These are phyloP conservation scores for Liparis tanakae DNA, from an alignment of 2,797 vertebrate species.

Conservation along the genomic window DNA sequence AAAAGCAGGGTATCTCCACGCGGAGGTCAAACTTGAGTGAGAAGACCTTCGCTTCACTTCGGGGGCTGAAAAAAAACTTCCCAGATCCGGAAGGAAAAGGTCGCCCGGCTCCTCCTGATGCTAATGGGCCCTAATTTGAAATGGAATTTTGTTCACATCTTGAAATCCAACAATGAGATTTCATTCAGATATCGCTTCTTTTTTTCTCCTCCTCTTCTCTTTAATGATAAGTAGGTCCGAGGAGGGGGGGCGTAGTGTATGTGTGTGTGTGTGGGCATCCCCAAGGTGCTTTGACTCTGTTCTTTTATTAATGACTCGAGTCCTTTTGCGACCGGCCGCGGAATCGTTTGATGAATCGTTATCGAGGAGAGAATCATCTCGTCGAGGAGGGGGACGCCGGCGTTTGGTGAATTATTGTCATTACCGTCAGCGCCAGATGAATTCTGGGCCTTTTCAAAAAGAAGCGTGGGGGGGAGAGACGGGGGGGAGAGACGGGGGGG, in stretches of 20 bases:
- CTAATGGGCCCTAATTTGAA: constrained; percentile 81
- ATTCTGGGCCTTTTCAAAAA: constrained; percentile 66
- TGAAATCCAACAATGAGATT: constrained; percentile 75
- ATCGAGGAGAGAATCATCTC: constrained; percentile 74
- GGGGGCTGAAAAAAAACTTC: constrained; percentile 54
- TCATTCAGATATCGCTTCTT: constrained; percentile 71
- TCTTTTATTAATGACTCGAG: constrained; percentile 85
- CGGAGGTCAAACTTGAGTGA: constrained; percentile 41
- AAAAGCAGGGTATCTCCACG: neutral
- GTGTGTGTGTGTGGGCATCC: constrained; percentile 47
- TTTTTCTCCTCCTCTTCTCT: constrained; percentile 52
- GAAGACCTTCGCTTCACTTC: constrained; percentile 38
- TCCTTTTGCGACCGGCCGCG: constrained; percentile 76
- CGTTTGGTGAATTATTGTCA: constrained; percentile 72
- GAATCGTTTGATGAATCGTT: constrained; percentile 79
- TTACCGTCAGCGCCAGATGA: constrained; percentile 75
- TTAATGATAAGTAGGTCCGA: constrained; percentile 80
- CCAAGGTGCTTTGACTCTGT: constrained; percentile 80
- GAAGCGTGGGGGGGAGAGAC: constrained; percentile 30
- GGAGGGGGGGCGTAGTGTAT: neutral
- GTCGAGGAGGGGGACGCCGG: constrained; percentile 35
- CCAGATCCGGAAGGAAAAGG: constrained; percentile 59
- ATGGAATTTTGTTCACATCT: constrained; percentile 78
- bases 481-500: no score
- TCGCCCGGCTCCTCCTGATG: constrained; percentile 77